Evolutionary conservation across 2,113 vertebrate genomes (phyloP), one percentile per base, ranked within the genome.

Genomic region (Odontophorus gujanensis): DNA sequence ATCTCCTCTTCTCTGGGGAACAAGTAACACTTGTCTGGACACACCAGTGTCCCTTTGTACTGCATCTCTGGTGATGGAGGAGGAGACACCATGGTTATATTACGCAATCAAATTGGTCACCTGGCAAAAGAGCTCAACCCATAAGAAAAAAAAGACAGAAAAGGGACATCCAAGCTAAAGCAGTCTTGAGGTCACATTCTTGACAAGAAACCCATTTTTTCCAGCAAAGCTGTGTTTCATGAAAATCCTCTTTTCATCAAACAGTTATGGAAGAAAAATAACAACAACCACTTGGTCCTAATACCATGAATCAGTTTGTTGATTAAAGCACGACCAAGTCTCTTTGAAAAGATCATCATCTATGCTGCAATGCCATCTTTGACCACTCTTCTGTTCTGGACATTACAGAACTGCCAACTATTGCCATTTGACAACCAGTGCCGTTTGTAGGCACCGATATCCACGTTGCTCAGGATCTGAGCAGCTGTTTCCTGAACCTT

Each of bases 401-500:
- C 86, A 43, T 20, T 53, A 38, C 20, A 47, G 34, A 84, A 7
- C 26, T 0, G 5, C 73, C 36, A 50, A 16, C 68, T 83, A 71
- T 21, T 85, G 26, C 73, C 42, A 57, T 28, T 40, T 47, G 45
- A 79, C 69, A 88, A 48, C 26, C 36, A 87, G 25, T 16, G 6
- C 25, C 40, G 11, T 78, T 74, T 88, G 76, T 13, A 47, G 61
- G 68, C 63, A 74, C 51, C 76, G 32, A 18, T 67, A 69, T 47
- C 72, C 85, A 68, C 83, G 28, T 25, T 55, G 26, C 26, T 95
- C 66, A 72, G 67, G 87, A 96, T 73, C 57, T 40, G 50, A 89
- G 65, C 91, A 74, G 65, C 71, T 92, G 80, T 59, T 88, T 93
- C 80, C 84, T 96, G 63, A 76, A 26, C 28, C 34, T 95, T 73